Conservation (phyloP, 2,888 invertebrate species). For the Apotomis capreana region DNA sequence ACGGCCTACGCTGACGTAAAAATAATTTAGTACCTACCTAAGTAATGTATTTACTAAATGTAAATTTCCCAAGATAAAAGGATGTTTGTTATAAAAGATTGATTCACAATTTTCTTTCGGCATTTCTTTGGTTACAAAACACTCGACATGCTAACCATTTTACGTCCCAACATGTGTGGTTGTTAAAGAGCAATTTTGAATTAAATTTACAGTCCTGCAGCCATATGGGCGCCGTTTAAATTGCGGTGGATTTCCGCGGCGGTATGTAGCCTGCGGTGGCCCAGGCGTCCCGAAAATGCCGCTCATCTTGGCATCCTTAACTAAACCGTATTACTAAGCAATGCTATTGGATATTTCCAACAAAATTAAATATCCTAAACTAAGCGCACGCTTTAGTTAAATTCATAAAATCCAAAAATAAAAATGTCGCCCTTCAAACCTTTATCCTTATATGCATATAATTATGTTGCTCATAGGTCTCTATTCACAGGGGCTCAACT, state of each 20-base stretch:
- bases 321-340: conserved; percentile 20
- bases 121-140: too few species aligned
- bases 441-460: too few species aligned
- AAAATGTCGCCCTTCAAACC: too few species aligned
- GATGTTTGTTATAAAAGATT: too few species aligned
- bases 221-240: conserved; percentile 3
- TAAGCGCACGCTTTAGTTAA: background rate
- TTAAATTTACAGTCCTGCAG: conserved; percentile 30
- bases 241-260: conserved; percentile 21
- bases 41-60: too few species aligned
- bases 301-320: conserved; percentile 14
- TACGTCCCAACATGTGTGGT: background rate
- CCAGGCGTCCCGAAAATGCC: conserved; percentile 25
- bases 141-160: background rate
- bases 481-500: too few species aligned
- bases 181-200: conserved; percentile 9
- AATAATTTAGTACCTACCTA: too few species aligned
- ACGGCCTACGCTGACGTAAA: too few species aligned
- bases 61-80: too few species aligned
- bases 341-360: background rate
- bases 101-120: too few species aligned
- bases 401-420: background rate
- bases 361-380: conserved; percentile 4
- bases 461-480: too few species aligned
- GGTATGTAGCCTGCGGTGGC: conserved; percentile 24